These are phyloP conservation scores for Sipha maydis DNA, from an alignment of 2,888 invertebrate species.

Conservation along the genomic window DNA sequence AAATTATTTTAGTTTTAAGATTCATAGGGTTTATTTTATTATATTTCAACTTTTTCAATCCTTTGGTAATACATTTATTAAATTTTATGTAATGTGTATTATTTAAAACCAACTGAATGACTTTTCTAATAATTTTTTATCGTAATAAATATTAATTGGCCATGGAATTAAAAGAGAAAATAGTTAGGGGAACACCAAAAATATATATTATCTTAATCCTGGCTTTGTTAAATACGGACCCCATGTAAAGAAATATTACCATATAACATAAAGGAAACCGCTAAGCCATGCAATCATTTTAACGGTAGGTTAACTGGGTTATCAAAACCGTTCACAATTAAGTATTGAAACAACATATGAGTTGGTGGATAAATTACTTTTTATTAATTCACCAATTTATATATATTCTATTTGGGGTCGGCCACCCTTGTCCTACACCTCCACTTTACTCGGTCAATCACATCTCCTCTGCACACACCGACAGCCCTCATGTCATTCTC, in stretches of 20 bases:
- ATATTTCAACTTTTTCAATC: neutral
- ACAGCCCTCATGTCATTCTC: too few relatives aligned
- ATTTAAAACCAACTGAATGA: neutral
- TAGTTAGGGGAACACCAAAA: neutral
- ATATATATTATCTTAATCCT: constrained; percentile 27
- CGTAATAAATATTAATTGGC: neutral
- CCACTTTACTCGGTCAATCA: too few relatives aligned
- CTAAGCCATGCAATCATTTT: constrained; percentile 28
- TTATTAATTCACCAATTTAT: neutral
- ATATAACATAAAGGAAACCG: constrained; percentile 17
- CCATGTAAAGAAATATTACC: constrained; percentile 22
- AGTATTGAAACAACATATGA: constrained; percentile 16
- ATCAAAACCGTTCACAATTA: constrained; percentile 23
- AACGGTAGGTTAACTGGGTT: constrained; percentile 45
- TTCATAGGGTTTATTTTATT: neutral
- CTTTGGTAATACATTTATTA: neutral
- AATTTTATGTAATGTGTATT: neutral
- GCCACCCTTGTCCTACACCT: too few relatives aligned
- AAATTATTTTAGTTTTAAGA: neutral
- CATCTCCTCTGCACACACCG: too few relatives aligned
- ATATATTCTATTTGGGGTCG: too few relatives aligned
- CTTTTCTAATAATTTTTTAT: neutral
- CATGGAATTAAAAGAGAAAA: neutral
- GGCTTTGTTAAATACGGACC: constrained; percentile 27
- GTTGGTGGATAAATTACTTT: neutral